A percentile compares a stretch with the other conserved stretches of the same genome.
phyloP scores from a whole-genome alignment of 2,797 vertebrate genomes.

The Picus viridis region DNA sequence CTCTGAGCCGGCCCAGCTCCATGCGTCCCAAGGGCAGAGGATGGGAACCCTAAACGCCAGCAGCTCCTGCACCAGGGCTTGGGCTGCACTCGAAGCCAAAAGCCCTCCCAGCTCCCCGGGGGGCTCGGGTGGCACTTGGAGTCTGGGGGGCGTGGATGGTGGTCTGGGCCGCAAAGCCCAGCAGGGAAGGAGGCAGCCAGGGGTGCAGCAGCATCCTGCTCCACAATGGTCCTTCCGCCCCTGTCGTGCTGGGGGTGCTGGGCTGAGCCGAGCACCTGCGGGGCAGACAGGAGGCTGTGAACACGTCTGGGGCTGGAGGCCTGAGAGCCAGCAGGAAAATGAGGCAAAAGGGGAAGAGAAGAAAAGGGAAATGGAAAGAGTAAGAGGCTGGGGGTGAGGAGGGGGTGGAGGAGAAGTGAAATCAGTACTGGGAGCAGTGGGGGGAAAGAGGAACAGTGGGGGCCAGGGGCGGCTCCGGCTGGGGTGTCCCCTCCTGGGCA shows the following conservation, averaged over 20 bases:
- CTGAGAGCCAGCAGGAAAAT: background rate
- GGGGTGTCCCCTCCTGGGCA: background rate
- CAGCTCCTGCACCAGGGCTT: background rate
- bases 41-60: background rate
- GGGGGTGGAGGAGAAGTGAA: conserved; percentile 57
- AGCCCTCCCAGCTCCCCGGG: no score
- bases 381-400: rapidly evolving
- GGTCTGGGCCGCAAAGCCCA: background rate
- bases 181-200: rapidly evolving
- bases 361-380: conserved; percentile 59
- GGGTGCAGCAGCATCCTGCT: rapidly evolving
- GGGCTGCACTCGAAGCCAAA: no score
- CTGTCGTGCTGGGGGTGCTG: rapidly evolving
- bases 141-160: no score
- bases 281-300: rapidly evolving
- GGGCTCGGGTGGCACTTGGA: background rate
- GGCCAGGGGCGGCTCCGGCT: rapidly evolving
- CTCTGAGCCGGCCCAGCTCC: background rate
- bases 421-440: background rate
- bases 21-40: background rate
- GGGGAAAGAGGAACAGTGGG: conserved; percentile 36
- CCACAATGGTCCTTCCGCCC: rapidly evolving
- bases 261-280: background rate
- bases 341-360: conserved; percentile 55
- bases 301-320: rapidly evolving